These are phyloP conservation scores for Platycheirus albimanus DNA, from an alignment of 2,888 invertebrate genomes.

Conservation along the genomic window DNA sequence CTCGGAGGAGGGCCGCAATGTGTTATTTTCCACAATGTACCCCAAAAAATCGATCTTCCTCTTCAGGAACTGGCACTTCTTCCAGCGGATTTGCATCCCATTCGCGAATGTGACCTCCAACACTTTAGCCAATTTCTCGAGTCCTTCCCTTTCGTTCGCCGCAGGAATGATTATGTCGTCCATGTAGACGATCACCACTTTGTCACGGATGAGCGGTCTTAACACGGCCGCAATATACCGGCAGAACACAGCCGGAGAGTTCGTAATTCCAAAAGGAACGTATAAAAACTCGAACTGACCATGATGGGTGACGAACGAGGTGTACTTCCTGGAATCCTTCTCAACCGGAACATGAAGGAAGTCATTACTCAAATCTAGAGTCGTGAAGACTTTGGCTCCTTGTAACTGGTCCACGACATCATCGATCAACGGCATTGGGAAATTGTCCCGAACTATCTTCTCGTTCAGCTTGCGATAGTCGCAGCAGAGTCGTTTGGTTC, in stretches of 20 bases:
- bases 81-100: constrained; percentile 48
- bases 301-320: constrained; percentile 75
- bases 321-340: constrained; percentile 72
- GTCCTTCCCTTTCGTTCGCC: constrained; percentile 41
- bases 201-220: constrained; percentile 42
- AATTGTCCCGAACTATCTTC: constrained; percentile 70
- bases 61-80: constrained; percentile 67
- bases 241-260: constrained; percentile 68
- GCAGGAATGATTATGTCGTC: constrained; percentile 71
- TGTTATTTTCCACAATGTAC: constrained; percentile 44
- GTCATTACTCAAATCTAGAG: constrained; percentile 74
- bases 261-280: no score
- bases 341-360: constrained; percentile 75
- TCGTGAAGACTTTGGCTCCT: constrained; percentile 72
- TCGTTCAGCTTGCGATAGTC: constrained; percentile 73
- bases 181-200: constrained; percentile 55
- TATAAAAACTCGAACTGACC: constrained; percentile 76
- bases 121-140: constrained; percentile 29
- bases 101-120: constrained; percentile 55
- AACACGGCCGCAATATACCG: constrained; percentile 64
- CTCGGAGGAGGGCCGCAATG: constrained; percentile 42
- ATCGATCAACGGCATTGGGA: constrained; percentile 69
- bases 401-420: constrained; percentile 63
- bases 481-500: constrained; percentile 64
- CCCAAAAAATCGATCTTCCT: constrained; percentile 63